Conservation (phyloP, 2,113 vertebrate genomes). For the Colius striatus region DNA sequence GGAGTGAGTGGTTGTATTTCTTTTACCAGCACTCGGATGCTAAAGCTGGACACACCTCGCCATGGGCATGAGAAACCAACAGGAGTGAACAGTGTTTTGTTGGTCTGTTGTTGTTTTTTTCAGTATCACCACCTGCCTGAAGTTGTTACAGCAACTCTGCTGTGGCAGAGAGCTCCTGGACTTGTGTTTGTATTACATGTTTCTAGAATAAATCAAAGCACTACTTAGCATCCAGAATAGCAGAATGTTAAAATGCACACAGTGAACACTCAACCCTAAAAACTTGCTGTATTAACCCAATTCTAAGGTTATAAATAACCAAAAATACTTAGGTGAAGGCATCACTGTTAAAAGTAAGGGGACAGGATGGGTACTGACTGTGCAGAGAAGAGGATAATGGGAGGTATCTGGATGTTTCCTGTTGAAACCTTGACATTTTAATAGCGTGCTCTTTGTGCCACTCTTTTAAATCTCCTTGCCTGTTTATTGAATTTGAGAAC, state of each 20-base stretch:
- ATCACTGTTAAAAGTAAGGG: not conserved
- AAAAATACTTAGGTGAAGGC: not conserved
- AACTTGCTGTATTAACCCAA: not conserved
- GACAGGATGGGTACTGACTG: not conserved
- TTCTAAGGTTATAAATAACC: not conserved
- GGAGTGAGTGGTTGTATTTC: not conserved
- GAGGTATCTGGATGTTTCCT: not conserved
- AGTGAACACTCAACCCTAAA: not conserved
- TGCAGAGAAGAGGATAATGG: not conserved
- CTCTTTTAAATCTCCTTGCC: not conserved
- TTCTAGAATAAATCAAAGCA: not conserved
- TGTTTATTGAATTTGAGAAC: not conserved
- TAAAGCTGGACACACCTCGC: not conserved
- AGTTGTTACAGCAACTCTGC: not conserved
- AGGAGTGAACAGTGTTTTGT: not conserved
- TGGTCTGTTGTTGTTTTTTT: not conserved
- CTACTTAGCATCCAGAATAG: not conserved
- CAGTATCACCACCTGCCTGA: not conserved
- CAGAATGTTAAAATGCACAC: not conserved
- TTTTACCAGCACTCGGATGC: not conserved
- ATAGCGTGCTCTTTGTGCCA: not conserved
- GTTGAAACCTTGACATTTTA: not conserved
- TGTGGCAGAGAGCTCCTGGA: not conserved
- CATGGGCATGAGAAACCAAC: not conserved
- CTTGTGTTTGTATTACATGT: not conserved